Evolutionary conservation across 1,140 invertebrate species (phyloP).

Genomic region (Schlechtendalia chinensis): DNA sequence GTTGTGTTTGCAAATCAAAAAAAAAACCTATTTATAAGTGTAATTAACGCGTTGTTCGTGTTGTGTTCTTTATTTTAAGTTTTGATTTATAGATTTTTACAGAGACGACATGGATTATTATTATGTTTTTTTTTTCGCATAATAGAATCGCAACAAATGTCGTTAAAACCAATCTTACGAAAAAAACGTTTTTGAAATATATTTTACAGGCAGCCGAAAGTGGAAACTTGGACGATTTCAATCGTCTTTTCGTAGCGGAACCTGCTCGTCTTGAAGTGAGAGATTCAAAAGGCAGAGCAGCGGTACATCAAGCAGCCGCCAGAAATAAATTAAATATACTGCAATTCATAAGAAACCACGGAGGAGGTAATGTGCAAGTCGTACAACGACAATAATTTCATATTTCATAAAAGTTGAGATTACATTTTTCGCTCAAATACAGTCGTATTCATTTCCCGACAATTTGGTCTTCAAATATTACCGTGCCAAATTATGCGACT

Average conservation of each 20-base stretch:
- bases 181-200: not conserved
- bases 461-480: no score
- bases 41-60: no score
- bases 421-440: no score
- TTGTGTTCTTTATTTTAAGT: no score
- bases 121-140: not conserved
- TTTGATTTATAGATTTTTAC: not conserved
- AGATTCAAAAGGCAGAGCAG: slow-evolving; percentile 70
- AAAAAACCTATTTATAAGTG: no score
- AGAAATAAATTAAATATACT: slow-evolving; percentile 73
- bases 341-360: slow-evolving; percentile 69
- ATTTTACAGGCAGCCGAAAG: slow-evolving; percentile 71
- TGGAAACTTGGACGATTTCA: slow-evolving; percentile 77
- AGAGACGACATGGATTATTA: not conserved
- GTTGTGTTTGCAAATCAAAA: no score
- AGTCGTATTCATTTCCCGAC: no score
- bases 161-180: not conserved
- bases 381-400: no score
- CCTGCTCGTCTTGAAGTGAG: slow-evolving; percentile 66
- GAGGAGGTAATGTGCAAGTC: slow-evolving; percentile 62
- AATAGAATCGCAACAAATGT: not conserved
- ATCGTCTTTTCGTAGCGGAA: slow-evolving; percentile 68
- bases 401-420: no score
- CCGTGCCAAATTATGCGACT: no score
- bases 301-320: slow-evolving; percentile 75